Evolutionary conservation across 30 jellyfish, hydroid and myxozoan genomes (phyloP).

Genomic region (Mastigias papua): DNA sequence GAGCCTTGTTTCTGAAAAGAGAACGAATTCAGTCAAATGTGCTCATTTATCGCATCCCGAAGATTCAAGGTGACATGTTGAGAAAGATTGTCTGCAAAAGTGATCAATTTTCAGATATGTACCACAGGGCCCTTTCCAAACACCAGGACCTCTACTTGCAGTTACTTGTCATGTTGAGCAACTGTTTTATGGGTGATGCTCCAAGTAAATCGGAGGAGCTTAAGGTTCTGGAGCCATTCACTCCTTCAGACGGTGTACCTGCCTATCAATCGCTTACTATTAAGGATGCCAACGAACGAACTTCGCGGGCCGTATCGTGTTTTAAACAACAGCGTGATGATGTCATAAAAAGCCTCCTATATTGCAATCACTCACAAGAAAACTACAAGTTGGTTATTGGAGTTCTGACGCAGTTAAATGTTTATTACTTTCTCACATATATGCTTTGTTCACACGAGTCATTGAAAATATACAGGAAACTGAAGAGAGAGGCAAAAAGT

Average conservation of each 20-base stretch:
- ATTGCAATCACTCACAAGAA: conserved; percentile 11
- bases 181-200: conserved; percentile 65
- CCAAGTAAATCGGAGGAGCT: conserved; percentile 43
- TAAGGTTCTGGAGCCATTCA: conserved; percentile 59
- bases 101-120: background rate
- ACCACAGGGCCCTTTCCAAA: conserved; percentile 21
- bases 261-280: conserved; percentile 27
- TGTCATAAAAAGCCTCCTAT: conserved; percentile 34
- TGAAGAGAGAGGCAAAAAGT: conserved; percentile 46
- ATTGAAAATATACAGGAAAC: conserved; percentile 44
- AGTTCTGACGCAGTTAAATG: conserved; percentile 21
- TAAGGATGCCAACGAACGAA: conserved; percentile 33
- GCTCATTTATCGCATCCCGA: conserved; percentile 25
- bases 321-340: conserved; percentile 43
- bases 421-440: conserved; percentile 26
- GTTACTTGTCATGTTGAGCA: conserved; percentile 27
- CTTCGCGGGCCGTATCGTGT: conserved; percentile 12
- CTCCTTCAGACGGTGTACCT: conserved; percentile 77
- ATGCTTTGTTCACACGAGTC: conserved; percentile 29
- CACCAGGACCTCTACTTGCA: conserved; percentile 38
- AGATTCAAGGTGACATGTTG: conserved; percentile 38
- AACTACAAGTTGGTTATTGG: conserved; percentile 29
- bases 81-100: conserved; percentile 15
- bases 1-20: conserved; percentile 39
- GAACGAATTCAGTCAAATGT: background rate